Evolutionary conservation across 2,797 vertebrate genomes (phyloP), one percentile per base, ranked within the genome.

Genomic region (Urocyon cinereoargenteus): DNA sequence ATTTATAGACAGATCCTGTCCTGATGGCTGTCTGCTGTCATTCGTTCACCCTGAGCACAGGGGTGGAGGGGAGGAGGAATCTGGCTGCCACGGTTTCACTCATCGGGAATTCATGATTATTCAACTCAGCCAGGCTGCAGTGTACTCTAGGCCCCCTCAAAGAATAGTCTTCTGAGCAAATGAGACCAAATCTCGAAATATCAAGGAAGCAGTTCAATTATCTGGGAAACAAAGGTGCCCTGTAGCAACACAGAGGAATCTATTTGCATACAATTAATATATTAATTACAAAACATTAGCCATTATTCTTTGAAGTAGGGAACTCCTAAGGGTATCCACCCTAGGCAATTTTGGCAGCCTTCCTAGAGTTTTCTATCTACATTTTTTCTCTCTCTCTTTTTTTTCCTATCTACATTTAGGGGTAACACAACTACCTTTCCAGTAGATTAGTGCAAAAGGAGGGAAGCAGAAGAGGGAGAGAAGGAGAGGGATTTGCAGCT

Each of bases 21-120:
- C 75, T 26, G 24, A 28, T 24, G 61, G 15, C 6, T 10, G 10
- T 16, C 31, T 14, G 45, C n/a, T 21, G 3, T 7, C 55, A 0
- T 15, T n/a, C 4, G 0, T 49, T 78, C 36, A 49, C 34, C 3
- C 2, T 9, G 15, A 1, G 21, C 28, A n/a, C 5, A 2, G 61
- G 61, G 61, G 18, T 16, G 53, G 53, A 12, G 61, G 24, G 61
- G 8, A 12, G 24, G 6, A 8, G 62, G 34, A 49, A 24, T 26
- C 66, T 19, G 26, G 11, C 34, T 83, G 21, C 40, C 5, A 45
- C 12, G 40, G 18, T 21, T 55, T 45, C 34, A 36, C 31, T 55
- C 26, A 9, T 6, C 45, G 2, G 4, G 10, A 93, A 66, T 72
- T 59, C 24, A 28, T 36, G 26, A 55, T 57, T 40, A 31, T 1